Evolutionary conservation across 2,113 vertebrate species (phyloP).

Genomic region (Hiodon alosoides): DNA sequence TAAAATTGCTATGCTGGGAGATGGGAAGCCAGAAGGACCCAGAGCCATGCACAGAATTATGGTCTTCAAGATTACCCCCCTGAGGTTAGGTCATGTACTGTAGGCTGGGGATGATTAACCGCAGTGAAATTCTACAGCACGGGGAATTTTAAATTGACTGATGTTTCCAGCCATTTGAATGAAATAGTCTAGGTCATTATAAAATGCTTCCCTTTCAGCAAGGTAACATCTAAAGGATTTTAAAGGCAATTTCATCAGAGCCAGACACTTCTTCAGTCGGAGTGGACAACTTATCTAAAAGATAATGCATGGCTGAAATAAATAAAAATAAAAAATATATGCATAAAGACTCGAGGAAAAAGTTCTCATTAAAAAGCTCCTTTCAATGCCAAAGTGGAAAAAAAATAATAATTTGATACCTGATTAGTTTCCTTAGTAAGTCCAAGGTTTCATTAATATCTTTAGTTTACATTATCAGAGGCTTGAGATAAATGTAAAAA

Average conservation of each 20-base stretch:
- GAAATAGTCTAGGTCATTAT: not conserved
- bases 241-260: constrained; percentile 5
- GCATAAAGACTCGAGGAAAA: not conserved
- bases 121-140: constrained; percentile 12
- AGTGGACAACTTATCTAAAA: constrained; percentile 10
- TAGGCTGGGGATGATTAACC: constrained; percentile 23
- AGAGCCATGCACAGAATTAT: constrained; percentile 29
- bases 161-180: constrained; percentile 17
- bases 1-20: constrained; percentile 27
- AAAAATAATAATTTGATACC: not conserved
- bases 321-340: not conserved
- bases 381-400: not conserved
- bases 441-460: not conserved
- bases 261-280: constrained; percentile 2
- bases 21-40: constrained; percentile 15
- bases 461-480: not conserved
- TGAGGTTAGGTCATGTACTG: constrained; percentile 2
- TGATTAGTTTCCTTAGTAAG: not conserved
- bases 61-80: constrained; percentile 9
- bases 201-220: not conserved
- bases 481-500: too few species aligned
- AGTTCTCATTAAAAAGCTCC: not conserved
- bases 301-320: not conserved
- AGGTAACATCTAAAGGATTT: constrained; percentile 9
- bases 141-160: constrained; percentile 25